Evolutionary conservation across 2,797 vertebrate genomes (phyloP), one percentile per base, ranked within the genome.

Genomic region (Chaunax sp.): DNA sequence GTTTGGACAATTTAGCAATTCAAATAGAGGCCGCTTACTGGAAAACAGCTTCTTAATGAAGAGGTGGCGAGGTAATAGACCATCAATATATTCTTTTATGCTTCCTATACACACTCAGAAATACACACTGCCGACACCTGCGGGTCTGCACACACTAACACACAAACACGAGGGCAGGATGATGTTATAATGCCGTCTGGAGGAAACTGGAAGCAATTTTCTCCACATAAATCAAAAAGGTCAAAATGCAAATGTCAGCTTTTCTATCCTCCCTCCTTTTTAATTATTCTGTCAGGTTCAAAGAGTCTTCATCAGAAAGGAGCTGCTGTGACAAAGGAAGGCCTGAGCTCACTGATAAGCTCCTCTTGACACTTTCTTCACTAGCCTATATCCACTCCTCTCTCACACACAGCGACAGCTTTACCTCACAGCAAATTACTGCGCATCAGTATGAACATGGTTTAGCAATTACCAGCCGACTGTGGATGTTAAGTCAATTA

Each of bases 271-370:
- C 50, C 72, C 81, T 81, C 49, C 63, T 81, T 85, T 93, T 90
- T 92, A 93, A 94, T 94, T 90, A 92, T 92, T 92, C 89, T 85
- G 92, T 93, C 92, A 92, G 87, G 89, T 89, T 93, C 87, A 91
- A 92, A 91, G 92, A 90, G 89, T 84, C 76, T 75, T 86, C 67
- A 46, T 85, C 86, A 85, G 82, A 73, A 81, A 81, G 75, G 72
- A 80, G 72, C 74, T 3, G 47, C 19, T 65, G 63, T 78, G 78
- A 88, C 84, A 85, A 89, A 86, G 77, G 78, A 86, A 82, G 84
- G 90, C 87, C 89, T 92, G 91, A 92, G 89, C 88, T 75, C 82
- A 61, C 85, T 89, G 90, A 94, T 94, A 92, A 94, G 85, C 84
- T 82, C 76, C 75, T 84, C 70, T 81, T 82, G 88, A 89, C 90